Base-by-base conservation (phyloP, 2,113 vertebrate species). In the Recurvirostra avosetta region DNA sequence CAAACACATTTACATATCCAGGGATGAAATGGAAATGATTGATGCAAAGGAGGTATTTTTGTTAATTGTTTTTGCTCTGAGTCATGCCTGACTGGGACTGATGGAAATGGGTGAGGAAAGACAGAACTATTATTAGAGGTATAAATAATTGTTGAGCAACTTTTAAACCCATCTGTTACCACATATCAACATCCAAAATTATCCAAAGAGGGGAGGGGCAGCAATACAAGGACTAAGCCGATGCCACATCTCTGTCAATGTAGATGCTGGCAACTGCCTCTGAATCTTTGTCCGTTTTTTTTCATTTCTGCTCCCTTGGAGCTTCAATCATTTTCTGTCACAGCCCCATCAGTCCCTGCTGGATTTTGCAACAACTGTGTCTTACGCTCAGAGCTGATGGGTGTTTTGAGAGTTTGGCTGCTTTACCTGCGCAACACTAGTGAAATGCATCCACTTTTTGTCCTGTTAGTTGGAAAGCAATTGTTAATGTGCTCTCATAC, bases 21-120 rank as follows among this genome's bases (percentile, higher is more conserved):
- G 55, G 53, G 65, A 92, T 84, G 34, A 88, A 91, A 94, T 89
- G 82, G 67, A 95, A 97, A 97, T 96, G 85, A 92, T 77, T 79
- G 59, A 93, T 95, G 83, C 74, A 94, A 92, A 97, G 52, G n/a
- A 94, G 94, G 34, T 94, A 20, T 95, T 97, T 97, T 94, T 80
- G 86, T 85, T 88, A 87, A 93, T 94, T 96, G 56, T 55, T 89
- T 75, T 76, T 96, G 81, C 58, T 77, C 89, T 89, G 84, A 92
- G 91, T 79, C 73, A 74, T 85, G 83, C 67, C 77, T 94, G 75
- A 88, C 75, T 91, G 70, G 29, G 34, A 55, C 72, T 72, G 58
- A 49, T 67, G 67, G 73, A 70, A 27, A 83, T 79, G 90, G 41
- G 82, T 81, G 65, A 63, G 84, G 72, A 80, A 90, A 86, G 32